phyloP scores from a whole-genome alignment of 2,113 vertebrate genomes.

The Apteryx owenii region DNA sequence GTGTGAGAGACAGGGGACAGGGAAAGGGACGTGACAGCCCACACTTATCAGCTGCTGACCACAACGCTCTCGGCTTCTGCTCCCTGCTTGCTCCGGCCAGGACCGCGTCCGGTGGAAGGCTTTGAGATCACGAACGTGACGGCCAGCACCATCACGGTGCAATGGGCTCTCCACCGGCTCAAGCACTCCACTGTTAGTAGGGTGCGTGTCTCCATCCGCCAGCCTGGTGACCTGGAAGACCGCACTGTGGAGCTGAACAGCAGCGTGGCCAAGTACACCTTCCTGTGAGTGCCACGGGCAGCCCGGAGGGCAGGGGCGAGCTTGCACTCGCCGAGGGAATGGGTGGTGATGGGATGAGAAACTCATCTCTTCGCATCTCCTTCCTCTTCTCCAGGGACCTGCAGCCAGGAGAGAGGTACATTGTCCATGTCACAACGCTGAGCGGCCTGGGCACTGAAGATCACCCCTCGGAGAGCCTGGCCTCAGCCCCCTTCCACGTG shows the following conservation, averaged over 20 bases:
- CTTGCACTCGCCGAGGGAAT: neutral
- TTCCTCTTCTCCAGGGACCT: constrained; percentile 79
- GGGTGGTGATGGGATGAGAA: neutral
- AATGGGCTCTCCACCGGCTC: constrained; percentile 86
- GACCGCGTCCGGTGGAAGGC: constrained; percentile 88
- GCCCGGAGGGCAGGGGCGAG: neutral
- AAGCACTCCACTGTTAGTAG: constrained; percentile 84
- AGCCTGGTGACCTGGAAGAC: constrained; percentile 74
- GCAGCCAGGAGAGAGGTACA: constrained; percentile 88
- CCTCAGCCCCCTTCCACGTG: constrained; percentile 82
- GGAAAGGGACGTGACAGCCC: fast-evolving
- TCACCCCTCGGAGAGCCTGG: constrained; percentile 86
- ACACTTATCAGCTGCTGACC: neutral
- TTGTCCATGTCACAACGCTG: constrained; percentile 84
- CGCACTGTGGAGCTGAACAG: constrained; percentile 84
- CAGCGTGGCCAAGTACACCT: constrained; percentile 83
- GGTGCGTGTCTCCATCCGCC: constrained; percentile 85
- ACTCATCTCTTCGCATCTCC: neutral
- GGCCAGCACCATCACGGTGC: constrained; percentile 86
- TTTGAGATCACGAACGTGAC: constrained; percentile 88
- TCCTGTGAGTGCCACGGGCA: constrained; percentile 81
- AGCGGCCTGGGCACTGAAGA: constrained; percentile 86
- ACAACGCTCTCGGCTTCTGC: neutral
- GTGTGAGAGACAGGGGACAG: neutral
- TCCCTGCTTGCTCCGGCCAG: constrained; percentile 65